Evolutionary conservation across 2,113 vertebrate species (phyloP), one percentile per base, ranked within the genome.

Genomic region (Microtus pennsylvanicus): DNA sequence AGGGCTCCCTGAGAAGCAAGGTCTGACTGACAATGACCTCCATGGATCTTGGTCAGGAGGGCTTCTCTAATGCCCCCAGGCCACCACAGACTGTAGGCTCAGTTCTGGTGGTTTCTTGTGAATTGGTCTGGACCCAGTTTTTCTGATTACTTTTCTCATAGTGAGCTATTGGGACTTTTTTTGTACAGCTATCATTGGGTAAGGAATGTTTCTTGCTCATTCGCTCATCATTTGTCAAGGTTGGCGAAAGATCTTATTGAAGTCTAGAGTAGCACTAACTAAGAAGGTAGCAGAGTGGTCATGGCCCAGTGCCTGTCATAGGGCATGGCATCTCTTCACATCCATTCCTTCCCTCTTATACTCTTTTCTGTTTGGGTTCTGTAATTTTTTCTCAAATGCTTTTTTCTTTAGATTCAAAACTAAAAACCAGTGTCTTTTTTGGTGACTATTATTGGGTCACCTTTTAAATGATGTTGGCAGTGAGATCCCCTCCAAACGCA

Each of bases 111-210:
- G 70, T 78, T 61, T 58, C 63, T 89, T 69, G 85, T 91, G 75
- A 94, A 91, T 91, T 70, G 70, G 70, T 96, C 93, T 90, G 58
- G 81, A 89, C 61, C 91, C 55, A 76, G 94, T 85, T 91, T 90
- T 50, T 92, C 52, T 7, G 16, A 72, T 83, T 86, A 45, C 50
- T 90, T 93, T 91, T 94, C 90, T 94, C 85, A 96, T 90, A 95
- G 69, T 30, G 33, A 96, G 77, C 72, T 92, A 76, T 96, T 75
- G 22, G 4, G 75, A 75, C 0, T 0, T 58, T 50, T 86, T 92
- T 81, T 74, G n/a, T 87, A 77, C 65, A 88, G 9, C 45, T 87
- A 65, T 92, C 58, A 11, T 90, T 95, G 65, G 82, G 63, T 90
- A 92, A 90, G 35, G 47, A 81, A 83, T 75, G 47, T 52, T 35